phyloP scores from a whole-genome alignment of 2,797 vertebrate genomes.

The Melanotaenia pygmaea region DNA sequence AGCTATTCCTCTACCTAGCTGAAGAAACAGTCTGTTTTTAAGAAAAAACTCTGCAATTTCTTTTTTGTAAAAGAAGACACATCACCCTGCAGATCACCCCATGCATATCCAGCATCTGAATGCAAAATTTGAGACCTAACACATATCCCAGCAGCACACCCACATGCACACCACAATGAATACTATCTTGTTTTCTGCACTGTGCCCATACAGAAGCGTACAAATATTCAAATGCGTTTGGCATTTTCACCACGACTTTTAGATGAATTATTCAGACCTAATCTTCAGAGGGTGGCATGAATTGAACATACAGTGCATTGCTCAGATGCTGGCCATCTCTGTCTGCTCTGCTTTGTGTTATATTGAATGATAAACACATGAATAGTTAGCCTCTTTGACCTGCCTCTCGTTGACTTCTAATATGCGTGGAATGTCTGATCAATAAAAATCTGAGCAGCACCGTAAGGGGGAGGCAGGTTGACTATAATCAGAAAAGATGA shows the following conservation, averaged over 20 bases:
- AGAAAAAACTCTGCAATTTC: conserved; percentile 53
- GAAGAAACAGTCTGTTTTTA: conserved; percentile 40
- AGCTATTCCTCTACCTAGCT: conserved; percentile 24
- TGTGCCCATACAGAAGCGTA: conserved; percentile 38
- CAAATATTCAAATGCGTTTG: conserved; percentile 71
- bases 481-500: conserved; percentile 48
- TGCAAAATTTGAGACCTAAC: conserved; percentile 35
- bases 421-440: conserved; percentile 59
- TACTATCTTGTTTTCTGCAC: conserved; percentile 46
- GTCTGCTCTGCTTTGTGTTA: conserved; percentile 47
- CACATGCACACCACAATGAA: conserved; percentile 32
- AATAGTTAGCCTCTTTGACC: conserved; percentile 43
- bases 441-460: conserved; percentile 54
- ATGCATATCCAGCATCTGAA: conserved; percentile 34
- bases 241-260: conserved; percentile 68
- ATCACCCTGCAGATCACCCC: conserved; percentile 43
- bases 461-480: conserved; percentile 10
- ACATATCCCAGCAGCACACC: conserved; percentile 29
- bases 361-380: conserved; percentile 52
- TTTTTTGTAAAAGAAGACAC: conserved; percentile 64
- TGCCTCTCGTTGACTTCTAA: conserved; percentile 69
- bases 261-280: conserved; percentile 77
- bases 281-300: conserved; percentile 61
- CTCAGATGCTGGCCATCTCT: conserved; percentile 47
- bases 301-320: conserved; percentile 55